phyloP scores from a whole-genome alignment of 2,888 invertebrate species.

The Lycocerus yunnanus region DNA sequence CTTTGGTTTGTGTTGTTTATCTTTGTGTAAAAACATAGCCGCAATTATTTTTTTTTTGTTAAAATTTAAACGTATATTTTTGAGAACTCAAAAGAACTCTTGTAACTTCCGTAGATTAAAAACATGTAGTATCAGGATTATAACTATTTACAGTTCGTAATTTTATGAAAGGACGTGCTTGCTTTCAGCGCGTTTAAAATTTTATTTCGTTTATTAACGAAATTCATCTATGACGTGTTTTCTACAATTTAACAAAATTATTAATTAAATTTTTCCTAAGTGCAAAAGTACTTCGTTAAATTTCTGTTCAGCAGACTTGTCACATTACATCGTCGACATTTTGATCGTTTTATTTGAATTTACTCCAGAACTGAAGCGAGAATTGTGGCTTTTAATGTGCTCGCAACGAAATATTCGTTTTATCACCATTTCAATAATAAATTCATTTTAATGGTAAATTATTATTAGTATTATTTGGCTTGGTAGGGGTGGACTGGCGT shows the following conservation, averaged over 20 bases:
- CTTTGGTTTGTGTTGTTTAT: too few relatives aligned
- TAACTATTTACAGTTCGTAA: not conserved
- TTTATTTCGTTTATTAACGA: not conserved
- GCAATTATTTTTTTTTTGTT: not conserved
- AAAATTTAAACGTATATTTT: not conserved
- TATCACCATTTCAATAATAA: not conserved
- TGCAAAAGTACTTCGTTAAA: not conserved
- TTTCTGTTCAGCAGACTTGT: not conserved
- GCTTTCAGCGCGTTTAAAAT: not conserved
- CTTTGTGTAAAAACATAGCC: too few relatives aligned
- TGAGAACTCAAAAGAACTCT: not conserved
- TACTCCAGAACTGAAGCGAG: not conserved
- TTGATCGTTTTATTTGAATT: not conserved
- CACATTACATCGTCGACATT: not conserved
- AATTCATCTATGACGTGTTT: not conserved
- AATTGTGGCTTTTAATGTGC: not conserved
- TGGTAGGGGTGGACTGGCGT: fast-evolving
- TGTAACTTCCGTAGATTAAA: not conserved
- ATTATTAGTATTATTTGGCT: not conserved
- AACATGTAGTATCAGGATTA: too few relatives aligned
- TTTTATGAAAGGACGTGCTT: not conserved
- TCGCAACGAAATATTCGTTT: not conserved
- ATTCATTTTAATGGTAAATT: not conserved
- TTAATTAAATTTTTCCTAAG: not conserved
- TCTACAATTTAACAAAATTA: not conserved